phyloP scores from a whole-genome alignment of 2,113 vertebrate genomes.

The Indicator indicator region DNA sequence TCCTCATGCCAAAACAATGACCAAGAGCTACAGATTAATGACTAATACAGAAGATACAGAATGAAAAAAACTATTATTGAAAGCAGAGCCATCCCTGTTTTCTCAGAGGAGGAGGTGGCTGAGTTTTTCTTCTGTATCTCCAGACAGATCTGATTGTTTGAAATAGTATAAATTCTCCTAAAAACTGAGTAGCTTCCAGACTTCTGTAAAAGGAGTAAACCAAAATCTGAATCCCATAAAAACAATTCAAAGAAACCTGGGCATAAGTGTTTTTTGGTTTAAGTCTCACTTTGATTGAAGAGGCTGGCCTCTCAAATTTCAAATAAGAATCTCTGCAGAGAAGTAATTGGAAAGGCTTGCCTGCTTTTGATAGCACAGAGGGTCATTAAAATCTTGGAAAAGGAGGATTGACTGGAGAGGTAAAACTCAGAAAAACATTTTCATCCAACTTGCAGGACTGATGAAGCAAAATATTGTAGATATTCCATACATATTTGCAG shows the following conservation, averaged over 20 bases:
- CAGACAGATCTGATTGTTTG: not conserved
- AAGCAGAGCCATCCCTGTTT: not conserved
- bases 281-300: not conserved
- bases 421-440: not conserved
- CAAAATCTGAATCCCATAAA: not conserved
- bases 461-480: not conserved
- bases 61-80: not conserved
- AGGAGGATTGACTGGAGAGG: not conserved
- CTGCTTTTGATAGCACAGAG: not conserved
- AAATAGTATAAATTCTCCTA: conserved; percentile 8
- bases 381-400: not conserved
- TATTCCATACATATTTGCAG: not conserved
- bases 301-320: not conserved
- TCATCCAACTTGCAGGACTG: not conserved
- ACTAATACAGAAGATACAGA: not conserved
- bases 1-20: not conserved
- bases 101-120: not conserved
- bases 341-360: not conserved
- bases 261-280: not conserved
- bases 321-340: not conserved
- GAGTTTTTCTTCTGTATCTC: not conserved
- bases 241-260: not conserved
- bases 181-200: not conserved
- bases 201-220: not conserved
- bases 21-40: not conserved